Percentiles rank a stretch among this genome's conserved stretches.
phyloP scores from a whole-genome alignment of 2,797 vertebrate genomes.

The Muraenolepis orangiensis region DNA sequence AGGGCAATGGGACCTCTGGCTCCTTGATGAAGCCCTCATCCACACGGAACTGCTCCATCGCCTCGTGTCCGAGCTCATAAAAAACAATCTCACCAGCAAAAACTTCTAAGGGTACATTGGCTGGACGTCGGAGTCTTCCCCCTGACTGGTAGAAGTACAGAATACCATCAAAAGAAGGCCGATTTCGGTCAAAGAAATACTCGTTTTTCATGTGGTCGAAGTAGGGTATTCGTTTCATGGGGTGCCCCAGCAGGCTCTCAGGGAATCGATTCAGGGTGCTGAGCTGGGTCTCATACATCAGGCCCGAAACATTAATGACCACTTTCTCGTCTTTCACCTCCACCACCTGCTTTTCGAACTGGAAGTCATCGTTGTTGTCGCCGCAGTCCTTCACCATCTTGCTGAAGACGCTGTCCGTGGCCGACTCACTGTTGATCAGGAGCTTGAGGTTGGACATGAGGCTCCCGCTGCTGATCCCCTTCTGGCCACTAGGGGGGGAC shows the following conservation, averaged over 20 bases:
- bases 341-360: conserved; percentile 75
- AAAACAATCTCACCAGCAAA: conserved; percentile 96
- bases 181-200: conserved; percentile 96
- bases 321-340: conserved; percentile 88
- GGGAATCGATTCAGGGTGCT: conserved; percentile 93
- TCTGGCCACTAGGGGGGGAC: conserved; percentile 59
- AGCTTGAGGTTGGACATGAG: conserved; percentile 86
- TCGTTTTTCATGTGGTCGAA: conserved; percentile 97
- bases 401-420: conserved; percentile 84
- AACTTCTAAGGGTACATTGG: conserved; percentile 91
- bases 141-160: conserved; percentile 97
- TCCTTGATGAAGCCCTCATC: conserved; percentile 96
- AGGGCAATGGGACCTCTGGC: conserved; percentile 85
- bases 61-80: conserved; percentile 91
- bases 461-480: conserved; percentile 71
- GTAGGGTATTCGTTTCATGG: conserved; percentile 86
- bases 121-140: conserved; percentile 89
- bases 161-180: conserved; percentile 95
- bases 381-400: conserved; percentile 79
- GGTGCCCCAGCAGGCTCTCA: conserved; percentile 88
- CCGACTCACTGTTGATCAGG: conserved; percentile 80
- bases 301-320: conserved; percentile 91
- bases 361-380: conserved; percentile 69
- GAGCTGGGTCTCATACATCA: conserved; percentile 92
- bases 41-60: conserved; percentile 93